phyloP scores from a whole-genome alignment of 2,888 invertebrate species.

The Cyclophora punctaria region DNA sequence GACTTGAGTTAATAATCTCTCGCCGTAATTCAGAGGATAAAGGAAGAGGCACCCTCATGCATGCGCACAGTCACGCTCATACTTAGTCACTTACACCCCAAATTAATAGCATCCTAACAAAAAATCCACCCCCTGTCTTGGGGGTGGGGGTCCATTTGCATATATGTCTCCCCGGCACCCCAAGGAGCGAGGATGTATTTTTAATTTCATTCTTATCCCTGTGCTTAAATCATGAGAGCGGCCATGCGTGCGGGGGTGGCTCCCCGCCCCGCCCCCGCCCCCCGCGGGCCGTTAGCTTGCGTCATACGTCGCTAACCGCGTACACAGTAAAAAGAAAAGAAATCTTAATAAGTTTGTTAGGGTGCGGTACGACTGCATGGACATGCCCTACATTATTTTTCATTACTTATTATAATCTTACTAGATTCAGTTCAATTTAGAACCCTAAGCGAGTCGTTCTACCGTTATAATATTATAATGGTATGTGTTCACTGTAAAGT shows the following conservation, averaged over 20 bases:
- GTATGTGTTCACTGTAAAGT: too few species aligned
- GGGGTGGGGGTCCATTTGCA: constrained; percentile 70
- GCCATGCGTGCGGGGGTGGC: constrained; percentile 70
- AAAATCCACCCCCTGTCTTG: constrained; percentile 69
- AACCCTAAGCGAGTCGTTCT: too few species aligned
- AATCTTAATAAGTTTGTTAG: constrained; percentile 76
- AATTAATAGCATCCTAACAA: constrained; percentile 75
- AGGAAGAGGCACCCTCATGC: constrained; percentile 45
- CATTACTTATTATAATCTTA: too few species aligned
- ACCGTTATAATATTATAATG: too few species aligned
- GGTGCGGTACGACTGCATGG: constrained; percentile 49
- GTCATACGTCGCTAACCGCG: constrained; percentile 76
- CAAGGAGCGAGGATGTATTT: constrained; percentile 74
- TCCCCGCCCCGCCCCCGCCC: constrained; percentile 32
- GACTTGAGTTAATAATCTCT: constrained; percentile 63
- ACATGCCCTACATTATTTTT: constrained; percentile 20
- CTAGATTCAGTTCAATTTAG: too few species aligned
- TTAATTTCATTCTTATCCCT: constrained; percentile 76
- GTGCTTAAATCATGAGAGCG: constrained; percentile 75
- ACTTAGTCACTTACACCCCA: constrained; percentile 70
- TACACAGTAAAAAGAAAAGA: constrained; percentile 74
- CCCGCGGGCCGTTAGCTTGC: constrained; percentile 59
- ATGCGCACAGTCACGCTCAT: constrained; percentile 46
- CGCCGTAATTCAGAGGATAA: constrained; percentile 65
- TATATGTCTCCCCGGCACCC: constrained; percentile 73